Conservation (phyloP, 2,797 vertebrate species). For the Myotis myotis region DNA sequence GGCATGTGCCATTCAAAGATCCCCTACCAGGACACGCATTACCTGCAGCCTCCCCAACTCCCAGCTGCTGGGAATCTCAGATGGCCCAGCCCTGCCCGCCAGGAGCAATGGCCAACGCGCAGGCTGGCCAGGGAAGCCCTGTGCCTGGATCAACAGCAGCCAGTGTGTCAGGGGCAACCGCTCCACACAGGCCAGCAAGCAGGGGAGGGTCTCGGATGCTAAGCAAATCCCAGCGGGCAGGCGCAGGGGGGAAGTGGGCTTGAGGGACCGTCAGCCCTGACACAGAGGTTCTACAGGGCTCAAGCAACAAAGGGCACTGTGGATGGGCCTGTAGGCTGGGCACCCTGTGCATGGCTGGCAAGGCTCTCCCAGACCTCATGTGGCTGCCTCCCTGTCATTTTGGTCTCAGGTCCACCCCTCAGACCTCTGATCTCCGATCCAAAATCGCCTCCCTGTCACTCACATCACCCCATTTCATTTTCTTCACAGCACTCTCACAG, state of each 20-base stretch:
- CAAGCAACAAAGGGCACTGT: neutral
- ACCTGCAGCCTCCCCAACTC: neutral
- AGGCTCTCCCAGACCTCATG: neutral
- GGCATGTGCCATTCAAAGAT: constrained; percentile 4
- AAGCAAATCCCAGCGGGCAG: constrained; percentile 18
- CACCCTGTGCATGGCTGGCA: neutral
- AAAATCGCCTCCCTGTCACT: neutral
- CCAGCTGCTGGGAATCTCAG: neutral
- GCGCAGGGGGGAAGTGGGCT: neutral
- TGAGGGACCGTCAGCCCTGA: neutral
- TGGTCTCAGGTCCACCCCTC: neutral
- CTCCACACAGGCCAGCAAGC: neutral
- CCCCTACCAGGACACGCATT: neutral
- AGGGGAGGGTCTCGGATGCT: neutral
- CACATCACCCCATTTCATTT: neutral
- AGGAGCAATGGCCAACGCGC: neutral
- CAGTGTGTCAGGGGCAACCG: neutral
- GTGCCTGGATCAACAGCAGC: neutral
- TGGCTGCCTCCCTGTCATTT: neutral
- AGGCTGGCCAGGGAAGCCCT: constrained; percentile 25
- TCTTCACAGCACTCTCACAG: neutral
- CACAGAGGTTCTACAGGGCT: neutral
- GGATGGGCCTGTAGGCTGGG: neutral
- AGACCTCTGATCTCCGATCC: neutral
- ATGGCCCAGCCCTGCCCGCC: constrained; percentile 6